Conservation (phyloP, 2,888 invertebrate species). For the Drosophila gaucha region DNA sequence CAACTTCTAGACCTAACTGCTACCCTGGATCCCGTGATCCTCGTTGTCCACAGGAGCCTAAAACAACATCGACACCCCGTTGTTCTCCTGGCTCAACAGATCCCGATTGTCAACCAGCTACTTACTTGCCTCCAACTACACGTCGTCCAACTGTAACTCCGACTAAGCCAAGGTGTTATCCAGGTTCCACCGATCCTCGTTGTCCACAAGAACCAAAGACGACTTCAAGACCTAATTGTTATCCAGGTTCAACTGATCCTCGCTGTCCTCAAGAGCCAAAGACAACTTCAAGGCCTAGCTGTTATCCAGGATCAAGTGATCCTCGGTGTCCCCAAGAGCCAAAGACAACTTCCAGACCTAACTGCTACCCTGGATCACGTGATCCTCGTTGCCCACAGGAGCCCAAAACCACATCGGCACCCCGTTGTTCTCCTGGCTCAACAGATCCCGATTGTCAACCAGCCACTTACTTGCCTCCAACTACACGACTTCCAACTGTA, state of each 20-base stretch:
- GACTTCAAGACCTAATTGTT: not conserved
- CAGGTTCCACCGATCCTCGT: conserved; percentile 66
- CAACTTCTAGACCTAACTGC: not conserved
- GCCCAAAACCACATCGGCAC: too few species aligned
- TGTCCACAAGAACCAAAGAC: conserved; percentile 29
- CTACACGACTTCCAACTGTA: not conserved
- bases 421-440: too few species aligned
- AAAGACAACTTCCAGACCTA: not conserved
- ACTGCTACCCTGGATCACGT: not conserved
- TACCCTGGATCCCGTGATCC: not conserved
- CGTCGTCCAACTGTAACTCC: conserved; percentile 2
- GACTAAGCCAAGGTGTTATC: conserved; percentile 10
- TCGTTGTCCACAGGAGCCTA: conserved; percentile 8
- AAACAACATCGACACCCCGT: not conserved
- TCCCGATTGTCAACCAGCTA: conserved; percentile 34
- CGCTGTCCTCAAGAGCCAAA: not conserved
- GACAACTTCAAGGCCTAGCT: not conserved
- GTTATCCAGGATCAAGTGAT: not conserved
- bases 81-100: conserved; percentile 77
- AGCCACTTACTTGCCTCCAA: not conserved
- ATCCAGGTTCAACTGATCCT: not conserved
- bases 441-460: conserved; percentile 32
- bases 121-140: not conserved
- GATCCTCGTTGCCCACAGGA: too few species aligned
- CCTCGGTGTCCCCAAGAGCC: not conserved